phyloP scores from a whole-genome alignment of 2,113 vertebrate species.

The Prionailurus viverrinus region DNA sequence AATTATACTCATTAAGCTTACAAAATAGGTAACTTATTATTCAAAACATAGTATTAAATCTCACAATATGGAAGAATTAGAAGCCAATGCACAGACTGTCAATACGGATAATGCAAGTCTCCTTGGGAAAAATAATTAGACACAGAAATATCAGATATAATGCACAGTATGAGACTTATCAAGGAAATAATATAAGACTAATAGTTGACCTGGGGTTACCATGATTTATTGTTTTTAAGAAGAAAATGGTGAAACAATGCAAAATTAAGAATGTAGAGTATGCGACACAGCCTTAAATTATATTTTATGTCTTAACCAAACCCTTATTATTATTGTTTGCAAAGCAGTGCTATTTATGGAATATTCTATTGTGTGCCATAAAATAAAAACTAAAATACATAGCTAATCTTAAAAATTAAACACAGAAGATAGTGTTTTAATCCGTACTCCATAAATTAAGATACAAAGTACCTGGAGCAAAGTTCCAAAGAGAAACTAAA shows the following conservation, averaged over 20 bases:
- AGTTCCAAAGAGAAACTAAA: background rate
- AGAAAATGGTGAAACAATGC: background rate
- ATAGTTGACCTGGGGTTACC: background rate
- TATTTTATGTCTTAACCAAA: background rate
- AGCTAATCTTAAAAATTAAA: slow-evolving; percentile 36
- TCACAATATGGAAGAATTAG: slow-evolving; percentile 7
- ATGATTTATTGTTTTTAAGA: slow-evolving; percentile 39
- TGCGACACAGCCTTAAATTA: background rate
- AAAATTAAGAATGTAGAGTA: slow-evolving; percentile 13
- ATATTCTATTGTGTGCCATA: background rate
- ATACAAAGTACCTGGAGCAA: background rate
- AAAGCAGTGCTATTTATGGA: background rate
- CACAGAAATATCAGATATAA: background rate
- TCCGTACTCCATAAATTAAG: background rate
- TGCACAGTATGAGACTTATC: background rate
- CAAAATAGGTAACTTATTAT: background rate
- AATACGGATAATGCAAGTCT: slow-evolving; percentile 36
- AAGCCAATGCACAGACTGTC: background rate
- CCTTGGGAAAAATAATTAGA: background rate
- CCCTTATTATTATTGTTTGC: background rate
- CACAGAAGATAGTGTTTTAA: background rate
- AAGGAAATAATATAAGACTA: background rate
- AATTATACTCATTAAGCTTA: slow-evolving; percentile 50
- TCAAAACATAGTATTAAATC: slow-evolving; percentile 42
- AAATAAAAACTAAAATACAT: slow-evolving; percentile 47